A percentile compares a stretch with the other conserved stretches of the same genome.
Conservation (phyloP, 2,797 vertebrate species). For the Simalia tracyae region DNA sequence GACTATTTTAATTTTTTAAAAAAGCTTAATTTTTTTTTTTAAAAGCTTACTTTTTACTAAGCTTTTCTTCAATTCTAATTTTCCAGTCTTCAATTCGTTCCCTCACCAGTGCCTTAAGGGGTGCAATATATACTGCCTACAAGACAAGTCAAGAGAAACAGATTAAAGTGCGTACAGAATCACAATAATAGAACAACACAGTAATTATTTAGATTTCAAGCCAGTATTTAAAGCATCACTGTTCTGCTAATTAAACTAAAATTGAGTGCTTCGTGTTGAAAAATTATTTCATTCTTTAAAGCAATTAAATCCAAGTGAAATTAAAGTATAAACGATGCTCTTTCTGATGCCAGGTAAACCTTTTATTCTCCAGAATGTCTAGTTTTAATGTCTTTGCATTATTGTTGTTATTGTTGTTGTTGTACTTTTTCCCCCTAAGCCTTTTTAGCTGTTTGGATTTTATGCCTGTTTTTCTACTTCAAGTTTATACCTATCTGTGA, state of each 20-base stretch:
- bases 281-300: not conserved
- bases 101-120: conserved; percentile 93
- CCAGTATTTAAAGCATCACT: not conserved
- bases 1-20: not conserved
- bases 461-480: not conserved
- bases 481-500: not conserved
- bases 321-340: conserved; percentile 2
- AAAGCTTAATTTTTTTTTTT: conserved; percentile 83
- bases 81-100: conserved; percentile 98
- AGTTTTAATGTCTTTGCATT: not conserved
- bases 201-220: not conserved
- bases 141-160: conserved; percentile 23
- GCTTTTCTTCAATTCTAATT: conserved; percentile 91
- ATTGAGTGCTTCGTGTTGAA: conserved; percentile 1
- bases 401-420: not conserved
- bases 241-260: not conserved
- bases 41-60: conserved; percentile 90
- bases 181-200: not conserved
- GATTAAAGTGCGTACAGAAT: conserved; percentile 9
- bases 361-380: not conserved
- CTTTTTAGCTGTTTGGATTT: not conserved
- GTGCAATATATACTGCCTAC: conserved; percentile 97
- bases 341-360: not conserved
- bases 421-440: not conserved
- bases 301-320: conserved; percentile 18